These are phyloP conservation scores for Perca schrenkii DNA, from an alignment of 2,113 vertebrate species.

Conservation along the genomic window DNA sequence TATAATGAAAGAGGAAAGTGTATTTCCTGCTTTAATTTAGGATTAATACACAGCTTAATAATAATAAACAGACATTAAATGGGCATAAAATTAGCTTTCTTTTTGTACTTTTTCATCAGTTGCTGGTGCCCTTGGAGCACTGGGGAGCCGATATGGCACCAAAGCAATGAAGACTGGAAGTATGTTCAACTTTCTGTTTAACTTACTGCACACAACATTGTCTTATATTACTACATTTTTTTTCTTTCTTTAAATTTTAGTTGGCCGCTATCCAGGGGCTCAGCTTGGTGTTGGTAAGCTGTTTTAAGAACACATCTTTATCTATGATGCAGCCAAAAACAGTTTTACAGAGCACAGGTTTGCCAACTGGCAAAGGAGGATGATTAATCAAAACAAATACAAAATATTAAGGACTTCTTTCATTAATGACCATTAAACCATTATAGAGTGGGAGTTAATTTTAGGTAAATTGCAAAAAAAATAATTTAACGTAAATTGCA, in stretches of 20 bases:
- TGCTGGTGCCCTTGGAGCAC: conserved; percentile 69
- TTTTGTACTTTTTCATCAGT: conserved; percentile 32
- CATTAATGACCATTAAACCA: neutral
- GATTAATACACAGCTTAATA: neutral
- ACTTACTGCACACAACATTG: neutral
- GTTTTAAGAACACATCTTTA: neutral
- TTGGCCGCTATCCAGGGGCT: conserved; percentile 68
- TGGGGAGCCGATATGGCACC: conserved; percentile 72
- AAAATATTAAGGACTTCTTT: neutral
- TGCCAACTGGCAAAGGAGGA: neutral
- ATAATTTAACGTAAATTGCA: neutral
- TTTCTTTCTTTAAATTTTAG: conserved; percentile 34
- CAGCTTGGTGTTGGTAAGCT: conserved; percentile 72
- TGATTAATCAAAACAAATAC: neutral
- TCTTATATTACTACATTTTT: neutral
- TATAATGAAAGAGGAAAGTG: neutral
- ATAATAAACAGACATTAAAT: neutral
- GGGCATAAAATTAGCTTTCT: neutral
- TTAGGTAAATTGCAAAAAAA: neutral
- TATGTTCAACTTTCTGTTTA: conserved; percentile 34
- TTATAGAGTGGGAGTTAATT: neutral
- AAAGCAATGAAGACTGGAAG: conserved; percentile 78
- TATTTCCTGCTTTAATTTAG: neutral
- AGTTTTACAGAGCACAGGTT: neutral
- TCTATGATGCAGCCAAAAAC: neutral